Base-by-base conservation (phyloP, 1,140 invertebrate species). In the Sminthurides bifidus region DNA sequence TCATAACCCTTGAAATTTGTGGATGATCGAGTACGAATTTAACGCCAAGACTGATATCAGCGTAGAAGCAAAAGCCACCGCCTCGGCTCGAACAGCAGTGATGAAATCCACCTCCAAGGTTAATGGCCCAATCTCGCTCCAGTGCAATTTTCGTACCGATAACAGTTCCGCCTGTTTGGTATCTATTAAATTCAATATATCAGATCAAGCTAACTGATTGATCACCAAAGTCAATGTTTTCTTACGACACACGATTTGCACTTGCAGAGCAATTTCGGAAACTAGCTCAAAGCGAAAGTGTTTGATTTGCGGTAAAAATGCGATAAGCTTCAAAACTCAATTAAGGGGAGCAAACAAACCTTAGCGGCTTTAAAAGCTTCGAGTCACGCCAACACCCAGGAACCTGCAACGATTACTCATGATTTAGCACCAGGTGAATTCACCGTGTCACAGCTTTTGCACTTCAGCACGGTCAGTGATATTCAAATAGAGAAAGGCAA, bases 81-180 rank as follows among this genome's bases (percentile, higher is more conserved):
- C 87, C 87, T 57, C 73, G 72, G 31, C 79, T 71, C 3, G 76
- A 73, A 55, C 79, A 81, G 68, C 85, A 88, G 68, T 91, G 87
- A 70, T 87, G 84, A 68, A 87, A 87, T 2, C 88, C 88, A 31
- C 88, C 88, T 3, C 88, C 88, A n/a, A 92, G 77, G 69, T 92
- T 92, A 33, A 92, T 85, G 0, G 87, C 80, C 86, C 87, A 92
- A 1, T 85, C 85, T 41, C 81, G 67, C 58, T 88, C 80, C 31
- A 89, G 44, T 1, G 87, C 87, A 52, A 92, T 66, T 68, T 84
- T 84, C 1, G 83, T 85, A 31, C 83, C 84, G 62, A 89, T 67
- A 55, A 91, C 78, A 37, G 84, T 84, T 14, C 87, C 88, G 23
- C 85, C 85, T 17, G 85, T 85, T 69, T 91, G 87, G 65, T 78